Percentiles rank a stretch among this genome's conserved stretches.
phyloP scores from a whole-genome alignment of 2,797 vertebrate species.

The Eulemur mongoz region DNA sequence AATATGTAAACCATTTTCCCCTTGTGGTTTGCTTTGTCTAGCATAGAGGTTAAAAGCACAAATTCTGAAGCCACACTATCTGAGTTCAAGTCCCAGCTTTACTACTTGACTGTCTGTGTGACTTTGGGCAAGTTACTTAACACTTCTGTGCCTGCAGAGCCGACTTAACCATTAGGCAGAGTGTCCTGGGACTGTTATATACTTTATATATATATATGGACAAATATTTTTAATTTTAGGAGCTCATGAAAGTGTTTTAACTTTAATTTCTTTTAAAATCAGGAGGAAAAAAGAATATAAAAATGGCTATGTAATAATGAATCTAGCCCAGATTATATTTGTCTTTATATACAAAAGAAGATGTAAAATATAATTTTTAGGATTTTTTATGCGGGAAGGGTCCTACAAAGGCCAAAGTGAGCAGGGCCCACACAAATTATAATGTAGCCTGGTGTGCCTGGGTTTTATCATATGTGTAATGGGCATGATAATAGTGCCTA shows the following conservation, averaged over 20 bases:
- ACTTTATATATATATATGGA: neutral
- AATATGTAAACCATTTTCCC: neutral
- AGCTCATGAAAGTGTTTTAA: slow-evolving; percentile 3
- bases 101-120: neutral
- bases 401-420: neutral
- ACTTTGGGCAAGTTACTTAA: slow-evolving; percentile 2
- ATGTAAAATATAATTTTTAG: slow-evolving; percentile 20
- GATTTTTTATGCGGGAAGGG: neutral
- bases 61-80: neutral
- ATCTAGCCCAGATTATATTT: neutral
- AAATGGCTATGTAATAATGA: slow-evolving; percentile 6
- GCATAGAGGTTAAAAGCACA: neutral
- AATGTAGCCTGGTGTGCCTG: neutral
- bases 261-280: slow-evolving; percentile 30
- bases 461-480: slow-evolving; percentile 30
- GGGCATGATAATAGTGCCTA: neutral
- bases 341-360: slow-evolving; percentile 2
- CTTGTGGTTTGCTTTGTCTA: slow-evolving; percentile 23
- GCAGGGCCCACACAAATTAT: neutral
- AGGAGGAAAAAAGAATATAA: neutral
- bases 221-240: neutral
- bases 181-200: neutral
- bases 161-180: neutral
- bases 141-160: neutral
- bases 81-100: slow-evolving; percentile 20